Evolutionary conservation across 2,888 invertebrate genomes (phyloP), one percentile per base, ranked within the genome.

Genomic region (Stenolophus ochropezus): DNA sequence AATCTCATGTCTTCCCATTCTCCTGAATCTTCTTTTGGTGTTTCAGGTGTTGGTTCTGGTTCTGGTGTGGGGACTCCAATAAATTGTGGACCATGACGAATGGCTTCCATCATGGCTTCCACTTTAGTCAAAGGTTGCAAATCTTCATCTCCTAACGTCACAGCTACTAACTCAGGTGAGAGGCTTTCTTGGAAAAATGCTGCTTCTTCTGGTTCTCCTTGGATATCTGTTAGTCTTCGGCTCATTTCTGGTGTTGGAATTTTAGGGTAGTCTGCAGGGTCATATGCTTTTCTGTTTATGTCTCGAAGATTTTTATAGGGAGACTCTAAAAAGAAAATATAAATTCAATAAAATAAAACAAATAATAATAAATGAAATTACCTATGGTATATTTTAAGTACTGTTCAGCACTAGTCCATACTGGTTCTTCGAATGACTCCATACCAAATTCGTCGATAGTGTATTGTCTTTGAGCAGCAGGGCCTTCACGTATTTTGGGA

Each of bases 381-480:
- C 82, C 77, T 20, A 14, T 56, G 33, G 69, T 69, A n/a, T 53
- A 56, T 83, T 73, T 73, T 5, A 85, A 76, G 47, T 51, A 82
- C 25, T 80, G 71, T 73, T 83, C 82, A 2, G 76, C 85, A 4
- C 81, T 33, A 76, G 65, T 56, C 84, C 84, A 86, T 11, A 69
- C 78, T 25, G 73, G 69, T 47, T 83, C 77, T 42, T 83, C 82
- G 23, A 81, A 83, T 1, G 80, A 49, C 47, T 51, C 25, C 71
- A 84, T 20, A 4, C 83, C 86, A 82, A 86, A 86, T 82, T 85
- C 82, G 33, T 83, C 58, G 14, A 83, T 83, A 4, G 33, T 42
- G 61, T 85, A 84, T 49, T 65, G 61, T 56, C 82, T 73, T 6
- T 81, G 56, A 51, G 56, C 53, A 27, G 83, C 84, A 6, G 82